Evolutionary conservation across 2,888 invertebrate species (phyloP).

Genomic region (Mesoligia furuncula): DNA sequence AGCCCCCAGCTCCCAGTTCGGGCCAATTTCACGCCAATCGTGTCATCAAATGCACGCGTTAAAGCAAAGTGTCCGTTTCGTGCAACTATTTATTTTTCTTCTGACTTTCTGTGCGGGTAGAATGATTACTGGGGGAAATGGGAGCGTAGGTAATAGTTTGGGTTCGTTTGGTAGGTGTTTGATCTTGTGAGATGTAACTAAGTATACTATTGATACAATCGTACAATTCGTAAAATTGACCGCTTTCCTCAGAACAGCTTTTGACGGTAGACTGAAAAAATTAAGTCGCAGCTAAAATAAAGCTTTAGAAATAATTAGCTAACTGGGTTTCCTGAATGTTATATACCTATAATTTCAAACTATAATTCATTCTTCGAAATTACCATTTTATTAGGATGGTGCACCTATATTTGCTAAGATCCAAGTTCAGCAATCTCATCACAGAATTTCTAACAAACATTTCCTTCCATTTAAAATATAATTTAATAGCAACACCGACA

Average conservation of each 20-base stretch:
- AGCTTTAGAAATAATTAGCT: background rate
- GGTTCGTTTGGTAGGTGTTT: slow-evolving; percentile 9
- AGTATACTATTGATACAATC: background rate
- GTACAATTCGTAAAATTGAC: background rate
- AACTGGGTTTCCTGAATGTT: background rate
- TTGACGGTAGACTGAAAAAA: background rate
- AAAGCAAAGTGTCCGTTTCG: slow-evolving; percentile 69
- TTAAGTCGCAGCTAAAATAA: background rate
- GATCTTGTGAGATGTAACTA: slow-evolving; percentile 1
- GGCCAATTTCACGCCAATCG: slow-evolving; percentile 87
- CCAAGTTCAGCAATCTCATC: background rate
- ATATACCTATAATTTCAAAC: background rate
- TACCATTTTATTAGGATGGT: too few species aligned
- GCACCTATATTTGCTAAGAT: background rate
- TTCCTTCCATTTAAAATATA: slow-evolving; percentile 12
- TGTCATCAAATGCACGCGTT: slow-evolving; percentile 83
- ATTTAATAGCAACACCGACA: slow-evolving; percentile 10
- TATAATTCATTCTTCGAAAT: background rate
- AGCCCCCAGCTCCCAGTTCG: slow-evolving; percentile 59
- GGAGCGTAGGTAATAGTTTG: slow-evolving; percentile 4
- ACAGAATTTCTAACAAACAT: too few species aligned
- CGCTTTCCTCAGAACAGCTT: background rate
- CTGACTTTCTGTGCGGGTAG: slow-evolving; percentile 38
- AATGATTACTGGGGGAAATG: slow-evolving; percentile 46
- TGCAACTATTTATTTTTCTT: slow-evolving; percentile 67